phyloP scores from a whole-genome alignment of 2,888 invertebrate genomes.

The Andrena bucephala region DNA sequence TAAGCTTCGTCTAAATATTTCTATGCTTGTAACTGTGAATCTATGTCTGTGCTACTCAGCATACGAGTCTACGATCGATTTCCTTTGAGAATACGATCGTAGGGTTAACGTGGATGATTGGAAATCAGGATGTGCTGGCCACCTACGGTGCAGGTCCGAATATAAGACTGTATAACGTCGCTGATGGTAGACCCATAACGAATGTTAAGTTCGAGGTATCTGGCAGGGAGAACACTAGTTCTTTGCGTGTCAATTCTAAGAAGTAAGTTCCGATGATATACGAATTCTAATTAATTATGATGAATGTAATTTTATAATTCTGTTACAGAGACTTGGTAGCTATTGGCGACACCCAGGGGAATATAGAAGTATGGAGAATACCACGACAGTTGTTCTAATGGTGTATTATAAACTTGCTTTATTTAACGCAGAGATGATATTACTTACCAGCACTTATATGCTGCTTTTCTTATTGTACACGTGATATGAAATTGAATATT shows the following conservation, averaged over 20 bases:
- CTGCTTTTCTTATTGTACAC: conserved; percentile 18
- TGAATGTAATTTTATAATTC: neutral
- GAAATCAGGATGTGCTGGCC: conserved; percentile 78
- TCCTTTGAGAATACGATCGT: conserved; percentile 78
- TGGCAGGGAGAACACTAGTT: conserved; percentile 75
- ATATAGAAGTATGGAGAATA: conserved; percentile 82
- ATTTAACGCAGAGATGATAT: conserved; percentile 1
- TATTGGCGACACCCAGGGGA: conserved; percentile 78
- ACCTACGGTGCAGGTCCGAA: conserved; percentile 79
- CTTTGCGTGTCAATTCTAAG: conserved; percentile 79
- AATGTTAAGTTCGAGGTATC: conserved; percentile 76
- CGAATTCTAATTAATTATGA: no score
- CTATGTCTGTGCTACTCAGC: conserved; percentile 64
- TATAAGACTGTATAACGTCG: conserved; percentile 79
- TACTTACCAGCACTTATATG: neutral
- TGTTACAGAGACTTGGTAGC: conserved; percentile 79
- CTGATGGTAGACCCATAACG: conserved; percentile 69
- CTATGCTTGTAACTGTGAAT: neutral
- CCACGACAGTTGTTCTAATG: conserved; percentile 55
- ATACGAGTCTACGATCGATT: conserved; percentile 72
- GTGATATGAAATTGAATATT: conserved; percentile 3
- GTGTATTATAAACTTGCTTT: neutral
- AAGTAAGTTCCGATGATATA: conserved; percentile 70
- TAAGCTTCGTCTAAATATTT: neutral
- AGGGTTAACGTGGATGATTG: conserved; percentile 79